phyloP scores from a whole-genome alignment of 2,888 invertebrate species.

The Melanargia galathea region DNA sequence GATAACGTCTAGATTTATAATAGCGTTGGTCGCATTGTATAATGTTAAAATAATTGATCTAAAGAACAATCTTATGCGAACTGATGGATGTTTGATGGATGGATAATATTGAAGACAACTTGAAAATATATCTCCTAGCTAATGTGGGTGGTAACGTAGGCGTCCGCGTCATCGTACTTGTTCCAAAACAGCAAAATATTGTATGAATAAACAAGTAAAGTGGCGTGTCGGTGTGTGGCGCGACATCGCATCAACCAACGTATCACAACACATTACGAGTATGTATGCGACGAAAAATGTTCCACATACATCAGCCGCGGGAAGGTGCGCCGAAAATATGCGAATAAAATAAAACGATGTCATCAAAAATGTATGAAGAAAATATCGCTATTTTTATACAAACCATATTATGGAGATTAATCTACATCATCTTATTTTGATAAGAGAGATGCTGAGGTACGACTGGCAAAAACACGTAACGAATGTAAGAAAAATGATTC shows the following conservation, averaged over 20 bases:
- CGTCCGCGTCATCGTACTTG: no score
- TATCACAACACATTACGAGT: neutral
- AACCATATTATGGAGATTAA: constrained; percentile 13
- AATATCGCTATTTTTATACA: constrained; percentile 3
- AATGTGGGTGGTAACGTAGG: neutral
- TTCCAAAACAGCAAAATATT: neutral
- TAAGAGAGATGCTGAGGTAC: neutral
- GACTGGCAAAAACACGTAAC: neutral
- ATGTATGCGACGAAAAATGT: constrained; percentile 9
- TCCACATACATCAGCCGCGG: constrained; percentile 6
- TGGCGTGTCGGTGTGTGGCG: neutral
- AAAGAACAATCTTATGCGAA: no score
- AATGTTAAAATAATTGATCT: no score
- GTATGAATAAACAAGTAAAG: neutral
- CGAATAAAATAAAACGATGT: constrained; percentile 15
- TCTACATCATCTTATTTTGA: constrained; percentile 2
- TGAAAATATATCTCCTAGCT: no score
- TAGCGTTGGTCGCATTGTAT: no score
- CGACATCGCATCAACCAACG: no score
- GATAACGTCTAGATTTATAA: no score
- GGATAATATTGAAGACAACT: no score
- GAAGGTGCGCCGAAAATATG: constrained; percentile 15
- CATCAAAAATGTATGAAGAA: constrained; percentile 19
- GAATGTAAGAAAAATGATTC: neutral
- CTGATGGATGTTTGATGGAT: no score